Conservation (phyloP, 2,113 vertebrate species). For the Paradoxurus hermaphroditus region DNA sequence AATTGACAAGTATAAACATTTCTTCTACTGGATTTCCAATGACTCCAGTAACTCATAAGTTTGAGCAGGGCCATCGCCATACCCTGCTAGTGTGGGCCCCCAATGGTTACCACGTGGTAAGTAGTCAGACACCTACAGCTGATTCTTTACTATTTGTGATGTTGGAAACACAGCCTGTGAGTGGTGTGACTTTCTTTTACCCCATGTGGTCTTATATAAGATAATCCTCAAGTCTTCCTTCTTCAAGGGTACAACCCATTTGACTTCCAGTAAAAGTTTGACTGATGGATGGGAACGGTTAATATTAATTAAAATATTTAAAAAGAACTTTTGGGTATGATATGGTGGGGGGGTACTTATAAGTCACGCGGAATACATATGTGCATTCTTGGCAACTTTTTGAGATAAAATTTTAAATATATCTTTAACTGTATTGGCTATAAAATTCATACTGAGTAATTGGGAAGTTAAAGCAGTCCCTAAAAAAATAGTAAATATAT, state of each 20-base stretch:
- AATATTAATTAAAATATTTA: neutral
- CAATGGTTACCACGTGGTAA: neutral
- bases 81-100: slow-evolving; percentile 57
- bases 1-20: slow-evolving; percentile 40
- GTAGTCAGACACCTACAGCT: neutral
- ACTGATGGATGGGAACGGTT: neutral
- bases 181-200: neutral
- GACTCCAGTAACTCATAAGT: neutral
- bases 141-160: neutral
- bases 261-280: neutral
- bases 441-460: neutral
- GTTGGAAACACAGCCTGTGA: neutral
- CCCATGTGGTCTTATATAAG: neutral
- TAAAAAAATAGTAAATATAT: neutral
- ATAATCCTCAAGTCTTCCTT: neutral
- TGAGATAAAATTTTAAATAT: neutral
- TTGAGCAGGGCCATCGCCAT: slow-evolving; percentile 55
- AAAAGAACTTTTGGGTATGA: neutral
- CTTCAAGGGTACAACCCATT: neutral
- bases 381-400: neutral
- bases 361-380: neutral
- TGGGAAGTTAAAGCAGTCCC: neutral
- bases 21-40: neutral
- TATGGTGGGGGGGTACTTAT: neutral
- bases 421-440: neutral